phyloP scores from a whole-genome alignment of 1,140 invertebrate genomes.

The Daktulosphaira vitifoliae region DNA sequence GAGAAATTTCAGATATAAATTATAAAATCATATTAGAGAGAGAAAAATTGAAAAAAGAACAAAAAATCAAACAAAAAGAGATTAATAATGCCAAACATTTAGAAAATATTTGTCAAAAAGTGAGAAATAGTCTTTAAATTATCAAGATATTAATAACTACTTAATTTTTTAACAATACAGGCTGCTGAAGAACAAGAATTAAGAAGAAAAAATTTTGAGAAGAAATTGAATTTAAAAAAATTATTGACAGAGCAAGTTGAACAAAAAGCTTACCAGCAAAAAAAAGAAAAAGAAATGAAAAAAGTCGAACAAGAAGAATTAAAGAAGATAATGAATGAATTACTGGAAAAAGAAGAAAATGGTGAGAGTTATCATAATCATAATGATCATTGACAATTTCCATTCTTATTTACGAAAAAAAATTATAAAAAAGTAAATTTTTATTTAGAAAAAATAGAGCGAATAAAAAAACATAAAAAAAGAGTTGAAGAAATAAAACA shows the following conservation, averaged over 20 bases:
- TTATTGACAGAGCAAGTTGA: background rate
- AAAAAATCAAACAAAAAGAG: slow-evolving; percentile 7
- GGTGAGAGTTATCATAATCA: too few relatives aligned
- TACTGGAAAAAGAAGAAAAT: background rate
- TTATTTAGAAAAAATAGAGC: slow-evolving; percentile 13
- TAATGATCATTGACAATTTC: too few relatives aligned
- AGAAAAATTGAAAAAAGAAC: background rate
- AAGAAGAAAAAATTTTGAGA: background rate
- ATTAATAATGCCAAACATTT: background rate
- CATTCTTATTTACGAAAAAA: too few relatives aligned
- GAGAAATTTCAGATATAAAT: slow-evolving; percentile 2
- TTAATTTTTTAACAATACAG: background rate
- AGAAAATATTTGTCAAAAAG: background rate
- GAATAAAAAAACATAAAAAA: background rate
- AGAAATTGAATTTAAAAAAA: background rate
- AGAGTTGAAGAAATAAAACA: background rate
- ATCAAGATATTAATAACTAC: too few relatives aligned
- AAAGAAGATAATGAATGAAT: background rate
- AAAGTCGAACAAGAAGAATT: background rate
- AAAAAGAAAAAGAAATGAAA: slow-evolving; percentile 17
- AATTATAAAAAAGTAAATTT: too few relatives aligned
- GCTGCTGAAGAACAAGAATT: background rate
- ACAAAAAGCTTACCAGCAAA: background rate
- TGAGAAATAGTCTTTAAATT: too few relatives aligned
- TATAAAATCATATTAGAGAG: slow-evolving; percentile 13